phyloP scores from a whole-genome alignment of 2,888 invertebrate genomes.

The Bimastos eiseni region DNA sequence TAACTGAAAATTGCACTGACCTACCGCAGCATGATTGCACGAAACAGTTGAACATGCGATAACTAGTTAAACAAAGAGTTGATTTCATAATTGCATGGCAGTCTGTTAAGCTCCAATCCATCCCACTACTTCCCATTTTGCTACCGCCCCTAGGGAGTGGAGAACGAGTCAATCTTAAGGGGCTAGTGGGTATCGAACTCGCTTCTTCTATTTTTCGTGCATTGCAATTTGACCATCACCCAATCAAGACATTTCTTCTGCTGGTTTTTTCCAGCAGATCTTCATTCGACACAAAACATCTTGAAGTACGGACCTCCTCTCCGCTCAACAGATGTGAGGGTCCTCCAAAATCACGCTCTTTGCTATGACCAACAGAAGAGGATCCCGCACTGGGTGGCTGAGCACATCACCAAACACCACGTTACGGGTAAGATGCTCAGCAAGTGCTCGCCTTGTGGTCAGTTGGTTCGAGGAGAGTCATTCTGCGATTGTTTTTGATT shows the following conservation, averaged over 20 bases:
- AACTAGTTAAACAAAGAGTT: too few species aligned
- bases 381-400: conserved; percentile 59
- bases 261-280: background rate
- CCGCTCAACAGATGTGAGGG: conserved; percentile 44
- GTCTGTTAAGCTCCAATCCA: too few species aligned
- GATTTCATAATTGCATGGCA: too few species aligned
- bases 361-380: conserved; percentile 54
- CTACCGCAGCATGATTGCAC: too few species aligned
- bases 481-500: background rate
- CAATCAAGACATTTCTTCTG: background rate
- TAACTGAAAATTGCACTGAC: too few species aligned
- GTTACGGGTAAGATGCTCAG: conserved; percentile 45
- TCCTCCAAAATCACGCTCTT: conserved; percentile 53
- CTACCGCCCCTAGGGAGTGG: too few species aligned
- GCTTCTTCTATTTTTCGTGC: too few species aligned
- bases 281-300: background rate
- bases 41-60: too few species aligned
- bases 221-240: background rate
- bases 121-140: too few species aligned
- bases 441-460: background rate
- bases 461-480: background rate
- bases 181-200: too few species aligned
- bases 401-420: conserved; percentile 48
- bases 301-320: conserved; percentile 47
- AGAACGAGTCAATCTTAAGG: too few species aligned